phyloP scores from a whole-genome alignment of 2,888 invertebrate genomes.

The Lumbricus terrestris region DNA sequence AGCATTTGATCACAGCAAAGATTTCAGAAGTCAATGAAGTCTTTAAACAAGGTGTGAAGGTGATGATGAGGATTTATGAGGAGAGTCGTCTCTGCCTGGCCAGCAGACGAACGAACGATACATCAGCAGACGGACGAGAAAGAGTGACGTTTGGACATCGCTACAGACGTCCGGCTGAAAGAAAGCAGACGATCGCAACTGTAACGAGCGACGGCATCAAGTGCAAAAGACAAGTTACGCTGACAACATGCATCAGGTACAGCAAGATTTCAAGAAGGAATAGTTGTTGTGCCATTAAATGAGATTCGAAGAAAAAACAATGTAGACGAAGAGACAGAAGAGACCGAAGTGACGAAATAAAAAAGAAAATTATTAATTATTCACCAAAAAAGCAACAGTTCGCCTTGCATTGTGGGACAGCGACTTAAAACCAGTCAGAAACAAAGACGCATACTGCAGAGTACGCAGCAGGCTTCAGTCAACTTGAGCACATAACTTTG shows the following conservation, averaged over 20 bases:
- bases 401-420: not conserved
- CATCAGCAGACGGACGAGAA: not conserved
- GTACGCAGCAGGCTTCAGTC: not conserved
- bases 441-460: not conserved
- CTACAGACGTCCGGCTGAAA: not conserved
- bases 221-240: not conserved
- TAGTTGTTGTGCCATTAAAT: not conserved
- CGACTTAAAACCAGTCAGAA: not conserved
- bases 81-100: not conserved
- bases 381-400: too few relatives aligned
- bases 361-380: too few relatives aligned
- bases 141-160: not conserved
- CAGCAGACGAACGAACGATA: not conserved
- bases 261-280: not conserved
- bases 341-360: not conserved
- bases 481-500: not conserved
- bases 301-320: not conserved
- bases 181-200: not conserved
- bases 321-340: not conserved
- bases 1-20: not conserved
- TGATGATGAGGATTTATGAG: not conserved
- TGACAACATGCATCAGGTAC: not conserved
- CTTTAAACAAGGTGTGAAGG: not conserved
- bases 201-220: not conserved
- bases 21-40: not conserved